Conservation (phyloP, 1,140 invertebrate genomes). For the Antheraea mylitta region DNA sequence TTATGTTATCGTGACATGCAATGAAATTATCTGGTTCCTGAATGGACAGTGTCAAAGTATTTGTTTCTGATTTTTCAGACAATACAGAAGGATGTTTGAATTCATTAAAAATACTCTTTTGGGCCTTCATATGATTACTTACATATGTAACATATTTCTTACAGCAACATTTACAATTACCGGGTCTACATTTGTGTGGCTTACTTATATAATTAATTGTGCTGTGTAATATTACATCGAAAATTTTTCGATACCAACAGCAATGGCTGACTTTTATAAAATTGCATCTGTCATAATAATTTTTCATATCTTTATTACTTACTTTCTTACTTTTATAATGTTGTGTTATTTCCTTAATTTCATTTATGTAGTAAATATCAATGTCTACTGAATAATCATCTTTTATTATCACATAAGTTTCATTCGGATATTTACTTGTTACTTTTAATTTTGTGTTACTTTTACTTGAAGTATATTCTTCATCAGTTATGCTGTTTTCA, state of each 20-base stretch:
- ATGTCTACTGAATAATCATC: neutral
- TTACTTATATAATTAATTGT: slow-evolving; percentile 14
- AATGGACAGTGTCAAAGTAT: neutral
- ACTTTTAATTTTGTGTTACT: neutral
- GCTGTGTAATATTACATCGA: neutral
- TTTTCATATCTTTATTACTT: neutral
- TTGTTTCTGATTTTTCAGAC: neutral
- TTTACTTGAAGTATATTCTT: no score
- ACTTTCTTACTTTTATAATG: neutral
- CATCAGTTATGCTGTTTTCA: no score
- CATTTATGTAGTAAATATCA: slow-evolving; percentile 2
- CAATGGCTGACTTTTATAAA: neutral
- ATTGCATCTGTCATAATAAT: neutral
- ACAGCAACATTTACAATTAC: slow-evolving; percentile 32
- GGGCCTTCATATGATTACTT: neutral
- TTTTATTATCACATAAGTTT: slow-evolving; percentile 9
- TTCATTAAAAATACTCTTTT: neutral
- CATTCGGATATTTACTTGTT: neutral
- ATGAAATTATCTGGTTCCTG: neutral
- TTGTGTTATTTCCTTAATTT: neutral
- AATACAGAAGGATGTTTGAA: neutral
- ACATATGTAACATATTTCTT: slow-evolving; percentile 1
- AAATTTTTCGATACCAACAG: neutral
- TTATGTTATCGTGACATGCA: neutral
- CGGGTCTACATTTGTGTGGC: slow-evolving; percentile 22